Conservation (phyloP, 2,888 invertebrate genomes). For the Panzeria rudis region DNA sequence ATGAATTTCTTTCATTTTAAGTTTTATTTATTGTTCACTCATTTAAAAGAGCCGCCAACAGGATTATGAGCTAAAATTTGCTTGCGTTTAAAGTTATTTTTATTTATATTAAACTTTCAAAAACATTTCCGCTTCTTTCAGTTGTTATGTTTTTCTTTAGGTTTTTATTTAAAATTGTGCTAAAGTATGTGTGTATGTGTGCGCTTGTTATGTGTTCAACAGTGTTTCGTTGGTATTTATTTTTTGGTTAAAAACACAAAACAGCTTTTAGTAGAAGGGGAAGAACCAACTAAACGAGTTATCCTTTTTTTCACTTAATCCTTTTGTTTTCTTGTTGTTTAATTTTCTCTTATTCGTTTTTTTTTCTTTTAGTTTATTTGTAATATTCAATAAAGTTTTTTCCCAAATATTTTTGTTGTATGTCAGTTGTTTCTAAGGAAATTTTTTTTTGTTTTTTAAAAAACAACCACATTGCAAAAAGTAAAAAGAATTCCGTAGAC, state of each 20-base stretch:
- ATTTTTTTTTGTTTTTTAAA: too few relatives aligned
- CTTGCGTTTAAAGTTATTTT: neutral
- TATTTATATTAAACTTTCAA: constrained; percentile 35
- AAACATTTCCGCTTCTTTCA: constrained; percentile 51
- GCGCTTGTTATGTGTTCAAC: neutral
- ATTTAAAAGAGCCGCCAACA: constrained; percentile 8
- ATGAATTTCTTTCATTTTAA: constrained; percentile 38
- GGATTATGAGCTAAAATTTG: constrained; percentile 25
- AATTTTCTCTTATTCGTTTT: neutral
- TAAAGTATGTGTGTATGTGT: neutral
- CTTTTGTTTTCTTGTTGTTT: constrained; percentile 32
- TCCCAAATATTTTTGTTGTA: constrained; percentile 1
- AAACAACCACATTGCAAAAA: neutral
- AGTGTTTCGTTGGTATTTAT: constrained; percentile 44
- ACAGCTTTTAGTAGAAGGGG: neutral
- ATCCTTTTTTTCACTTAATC: neutral
- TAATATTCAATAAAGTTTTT: constrained; percentile 43
- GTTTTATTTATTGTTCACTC: constrained; percentile 38
- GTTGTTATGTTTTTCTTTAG: neutral
- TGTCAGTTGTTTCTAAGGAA: neutral
- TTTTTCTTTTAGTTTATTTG: neutral
- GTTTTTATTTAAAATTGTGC: constrained; percentile 1
- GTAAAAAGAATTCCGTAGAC: neutral
- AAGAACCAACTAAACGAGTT: neutral
- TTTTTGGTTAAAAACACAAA: neutral